Evolutionary conservation across 23 tunicate genomes (phyloP), one percentile per base, ranked within the genome.

Genomic region (Corella eumyota): DNA sequence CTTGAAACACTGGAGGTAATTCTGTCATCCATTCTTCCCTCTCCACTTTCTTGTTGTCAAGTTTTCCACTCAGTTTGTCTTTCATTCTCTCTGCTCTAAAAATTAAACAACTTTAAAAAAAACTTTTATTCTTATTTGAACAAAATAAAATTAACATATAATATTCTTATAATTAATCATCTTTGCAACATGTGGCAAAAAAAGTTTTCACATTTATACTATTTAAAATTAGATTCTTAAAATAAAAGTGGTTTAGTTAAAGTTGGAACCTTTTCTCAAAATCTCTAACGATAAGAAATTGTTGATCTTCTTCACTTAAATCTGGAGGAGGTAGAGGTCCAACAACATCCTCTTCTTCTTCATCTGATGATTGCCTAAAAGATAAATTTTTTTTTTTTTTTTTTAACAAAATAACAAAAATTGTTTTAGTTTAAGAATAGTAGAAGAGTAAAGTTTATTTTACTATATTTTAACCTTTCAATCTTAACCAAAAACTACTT

Each of bases 11-110:
- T 23, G 96, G 82, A 38, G 96, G 96, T 26, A 88, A 50, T 33
- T 88, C 96, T 26, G 73, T 62, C 96, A 88, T 88, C 96, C 96
- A 88, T 67, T 78, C 81, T 67, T 88, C 96, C 25, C 96, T 52
- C 36, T 88, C 84, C 36, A 88, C 33, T 48, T 88, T 88, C 36
- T 72, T 40, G 54, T 76, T 65, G 60, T 65, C 38, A 19, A 67
- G 67, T 26, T n/a, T 56, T 15, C 96, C 96, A 22, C 49, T 66
- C 6, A 88, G 51, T 15, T 52, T 61, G 45, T 88, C 80, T 67
- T 78, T 78, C 96, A 88, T 88, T 73, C 69, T 75, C 56, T 76
- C 53, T 0, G 94, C 56, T 30, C 94, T 74, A 2, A 19, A 67
- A 15, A 31, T 30, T 15, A 25, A 34, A 2, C 46, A n/a, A n/a